Base-by-base conservation (phyloP, 2,888 invertebrate genomes). In the Acholoe squamosa region DNA sequence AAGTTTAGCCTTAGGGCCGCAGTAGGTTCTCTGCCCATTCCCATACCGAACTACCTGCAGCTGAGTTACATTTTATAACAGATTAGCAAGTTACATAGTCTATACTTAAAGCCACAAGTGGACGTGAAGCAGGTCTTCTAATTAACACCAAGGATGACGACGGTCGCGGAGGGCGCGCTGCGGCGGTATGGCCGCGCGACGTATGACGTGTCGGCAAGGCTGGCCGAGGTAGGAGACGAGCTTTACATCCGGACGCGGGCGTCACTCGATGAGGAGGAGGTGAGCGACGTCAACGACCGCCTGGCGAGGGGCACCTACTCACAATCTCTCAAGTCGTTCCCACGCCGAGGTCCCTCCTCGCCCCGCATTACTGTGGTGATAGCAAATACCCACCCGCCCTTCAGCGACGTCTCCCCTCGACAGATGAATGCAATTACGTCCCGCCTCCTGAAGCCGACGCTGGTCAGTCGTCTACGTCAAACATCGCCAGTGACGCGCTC, bases 161-260 rank as follows among this genome's bases (percentile, higher is more conserved):
- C 86, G 56, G 25, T 86, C 28, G 56, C 54, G 16, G 86, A 86
- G 86, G 3, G 54, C 86, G 52, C 86, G n/a, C 25, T 54, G 52
- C 28, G 86, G 56, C 52, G 86, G 0, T 86, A 86, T 28, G 86
- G 86, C 28, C 52, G 86, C 10, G 86, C 54, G n/a, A 54, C 14
- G 52, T 86, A 86, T 54, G 86, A 86, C 86, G 86, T 56, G n/a
- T 25, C 86, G 28, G 0, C 86, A 7, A 51, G 86, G 0, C 28
- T 86, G 14, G 31, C 25, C 25, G 54, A 54, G 19, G 56, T 86
- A 16, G 86, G 86, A 12, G 54, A 52, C 54, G 86, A 86, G 86
- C 54, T 86, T 7, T 86, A 54, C 54, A 22, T 54, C 19, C 25
- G 56, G 54, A 86, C 86, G 86, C 52, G 86, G 14, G 86, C 54